These are phyloP conservation scores for Homarus gammarus DNA, from an alignment of 2,888 invertebrate species.

Conservation along the genomic window DNA sequence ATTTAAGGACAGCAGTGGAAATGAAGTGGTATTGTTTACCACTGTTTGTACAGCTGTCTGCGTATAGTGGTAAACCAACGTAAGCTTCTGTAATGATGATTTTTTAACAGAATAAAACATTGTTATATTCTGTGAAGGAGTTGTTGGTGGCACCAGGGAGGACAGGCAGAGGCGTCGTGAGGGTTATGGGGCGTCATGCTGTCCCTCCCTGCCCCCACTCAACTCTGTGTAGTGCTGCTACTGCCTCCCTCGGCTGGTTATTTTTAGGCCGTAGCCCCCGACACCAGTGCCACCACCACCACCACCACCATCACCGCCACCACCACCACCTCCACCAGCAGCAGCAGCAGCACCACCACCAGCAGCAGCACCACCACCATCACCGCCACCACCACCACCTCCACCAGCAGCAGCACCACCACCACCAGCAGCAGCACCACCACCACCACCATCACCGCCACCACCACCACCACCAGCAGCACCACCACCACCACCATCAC, in stretches of 20 bases:
- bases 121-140: too few relatives aligned
- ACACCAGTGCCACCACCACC: conserved; percentile 51
- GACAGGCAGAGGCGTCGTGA: not conserved
- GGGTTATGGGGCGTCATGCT: conserved; percentile 36
- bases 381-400: not conserved
- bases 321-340: not conserved
- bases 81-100: too few relatives aligned
- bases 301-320: conserved; percentile 1
- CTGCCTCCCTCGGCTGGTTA: conserved; percentile 47
- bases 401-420: not conserved
- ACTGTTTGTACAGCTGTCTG: too few relatives aligned
- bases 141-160: too few relatives aligned
- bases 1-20: too few relatives aligned
- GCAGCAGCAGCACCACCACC: conserved; percentile 25
- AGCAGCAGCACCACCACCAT: conserved; percentile 21
- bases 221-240: conserved; percentile 7
- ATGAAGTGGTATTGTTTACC: too few relatives aligned
- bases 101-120: too few relatives aligned
- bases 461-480: conserved; percentile 11
- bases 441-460: conserved; percentile 9
- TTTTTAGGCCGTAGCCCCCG: conserved; percentile 57
- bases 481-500: too few relatives aligned
- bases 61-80: too few relatives aligned
- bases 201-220: conserved; percentile 12
- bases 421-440: not conserved